Percentiles rank a stretch among this genome's conserved stretches.
phyloP scores from a whole-genome alignment of 2,888 invertebrate genomes.

The Silvanus unidentatus region DNA sequence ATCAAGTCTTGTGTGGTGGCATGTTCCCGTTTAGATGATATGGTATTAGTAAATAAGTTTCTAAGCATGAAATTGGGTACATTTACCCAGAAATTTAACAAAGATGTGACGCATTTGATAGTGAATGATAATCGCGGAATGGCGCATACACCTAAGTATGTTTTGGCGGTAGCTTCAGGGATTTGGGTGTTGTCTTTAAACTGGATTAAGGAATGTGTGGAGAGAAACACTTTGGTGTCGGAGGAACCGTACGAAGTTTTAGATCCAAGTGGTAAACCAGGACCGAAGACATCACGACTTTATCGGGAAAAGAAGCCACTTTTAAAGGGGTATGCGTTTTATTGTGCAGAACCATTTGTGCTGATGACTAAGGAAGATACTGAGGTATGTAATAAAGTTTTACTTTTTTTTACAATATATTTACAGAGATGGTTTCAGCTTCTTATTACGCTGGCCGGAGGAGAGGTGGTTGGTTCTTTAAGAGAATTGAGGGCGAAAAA shows the following conservation, averaged over 20 bases:
- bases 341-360: constrained; percentile 47
- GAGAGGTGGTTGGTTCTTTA: constrained; percentile 1
- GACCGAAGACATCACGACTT: constrained; percentile 49
- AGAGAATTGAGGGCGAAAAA: constrained; percentile 24
- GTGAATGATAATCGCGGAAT: constrained; percentile 35
- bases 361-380: no score
- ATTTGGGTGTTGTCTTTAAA: constrained; percentile 54
- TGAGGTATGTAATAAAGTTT: no score
- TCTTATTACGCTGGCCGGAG: constrained; percentile 33
- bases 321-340: constrained; percentile 51
- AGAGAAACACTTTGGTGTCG: constrained; percentile 41
- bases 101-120: constrained; percentile 40
- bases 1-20: constrained; percentile 36
- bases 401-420: no score
- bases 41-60: constrained; percentile 30
- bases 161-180: constrained; percentile 53
- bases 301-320: constrained; percentile 40
- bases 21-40: constrained; percentile 36
- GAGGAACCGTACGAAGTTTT: constrained; percentile 54
- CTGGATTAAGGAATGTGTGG: constrained; percentile 52
- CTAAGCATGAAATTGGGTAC: constrained; percentile 35
- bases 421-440: constrained; percentile 25
- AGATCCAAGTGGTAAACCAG: constrained; percentile 50
- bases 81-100: constrained; percentile 30
- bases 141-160: constrained; percentile 49